Evolutionary conservation across 2,113 vertebrate genomes (phyloP).

Genomic region (Phaetusa simplex): DNA sequence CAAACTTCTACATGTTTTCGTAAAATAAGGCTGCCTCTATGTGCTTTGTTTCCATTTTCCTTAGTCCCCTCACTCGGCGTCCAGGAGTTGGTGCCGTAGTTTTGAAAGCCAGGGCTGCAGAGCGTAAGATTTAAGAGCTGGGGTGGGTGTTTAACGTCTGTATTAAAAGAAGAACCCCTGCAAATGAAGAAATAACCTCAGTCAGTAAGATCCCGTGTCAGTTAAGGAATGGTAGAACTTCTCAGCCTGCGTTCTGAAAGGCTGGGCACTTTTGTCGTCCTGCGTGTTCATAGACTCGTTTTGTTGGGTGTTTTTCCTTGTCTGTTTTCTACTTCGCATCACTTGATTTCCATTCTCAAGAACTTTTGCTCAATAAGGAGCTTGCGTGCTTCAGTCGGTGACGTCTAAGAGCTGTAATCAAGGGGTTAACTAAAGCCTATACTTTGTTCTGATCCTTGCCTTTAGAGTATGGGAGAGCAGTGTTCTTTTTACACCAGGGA

Average conservation of each 20-base stretch:
- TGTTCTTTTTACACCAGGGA: neutral
- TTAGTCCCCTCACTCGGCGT: neutral
- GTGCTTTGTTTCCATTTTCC: neutral
- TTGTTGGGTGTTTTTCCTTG: neutral
- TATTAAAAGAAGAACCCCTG: neutral
- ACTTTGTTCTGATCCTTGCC: neutral
- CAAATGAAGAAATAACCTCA: neutral
- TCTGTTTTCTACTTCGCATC: neutral
- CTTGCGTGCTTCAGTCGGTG: neutral
- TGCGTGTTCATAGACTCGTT: neutral
- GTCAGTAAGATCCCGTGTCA: neutral
- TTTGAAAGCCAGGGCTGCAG: neutral
- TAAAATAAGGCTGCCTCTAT: neutral
- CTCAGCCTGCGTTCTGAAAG: neutral
- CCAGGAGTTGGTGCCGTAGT: neutral
- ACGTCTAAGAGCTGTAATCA: neutral
- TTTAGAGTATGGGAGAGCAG: neutral
- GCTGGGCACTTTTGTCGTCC: too few species aligned
- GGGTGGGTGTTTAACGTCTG: too few species aligned
- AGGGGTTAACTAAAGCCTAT: neutral
- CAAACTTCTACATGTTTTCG: neutral
- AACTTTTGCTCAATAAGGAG: neutral
- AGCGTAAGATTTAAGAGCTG: neutral
- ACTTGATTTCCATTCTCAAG: neutral
- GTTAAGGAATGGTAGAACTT: neutral